phyloP scores from a whole-genome alignment of 2,113 vertebrate genomes.

The Nothoprocta pentlandii region DNA sequence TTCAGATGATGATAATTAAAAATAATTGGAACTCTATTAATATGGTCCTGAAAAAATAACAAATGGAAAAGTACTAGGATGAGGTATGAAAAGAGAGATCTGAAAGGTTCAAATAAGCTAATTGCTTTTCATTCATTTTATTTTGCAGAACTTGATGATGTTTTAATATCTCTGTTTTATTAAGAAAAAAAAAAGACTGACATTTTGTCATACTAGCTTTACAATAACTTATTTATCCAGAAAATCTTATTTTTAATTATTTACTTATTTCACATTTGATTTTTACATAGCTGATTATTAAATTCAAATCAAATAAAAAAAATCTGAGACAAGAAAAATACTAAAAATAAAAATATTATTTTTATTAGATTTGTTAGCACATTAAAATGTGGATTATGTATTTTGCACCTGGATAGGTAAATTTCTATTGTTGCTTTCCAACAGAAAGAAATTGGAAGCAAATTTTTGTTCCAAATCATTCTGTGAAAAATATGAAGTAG shows the following conservation, averaged over 20 bases:
- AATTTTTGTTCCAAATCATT: background rate
- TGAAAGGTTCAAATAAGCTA: conserved; percentile 9
- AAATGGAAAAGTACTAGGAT: background rate
- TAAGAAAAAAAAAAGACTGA: background rate
- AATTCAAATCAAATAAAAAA: background rate
- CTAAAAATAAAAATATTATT: background rate
- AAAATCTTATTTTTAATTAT: background rate
- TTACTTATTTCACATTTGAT: background rate
- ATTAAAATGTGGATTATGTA: background rate
- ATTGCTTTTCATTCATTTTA: background rate
- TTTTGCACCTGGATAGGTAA: accelerated
- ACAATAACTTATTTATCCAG: background rate
- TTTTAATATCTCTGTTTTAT: background rate
- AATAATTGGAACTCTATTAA: conserved; percentile 39
- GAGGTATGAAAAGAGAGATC: conserved; percentile 5
- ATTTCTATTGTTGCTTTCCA: background rate
- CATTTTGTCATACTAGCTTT: background rate
- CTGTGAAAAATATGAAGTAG: background rate
- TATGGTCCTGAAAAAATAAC: conserved; percentile 8
- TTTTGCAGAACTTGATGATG: background rate
- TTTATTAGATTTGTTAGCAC: background rate
- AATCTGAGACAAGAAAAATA: background rate
- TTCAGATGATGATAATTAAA: conserved; percentile 36
- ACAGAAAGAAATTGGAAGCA: background rate
- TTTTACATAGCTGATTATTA: background rate